Evolutionary conservation across 2,113 vertebrate species (phyloP), one percentile per base, ranked within the genome.

Genomic region (Ploceus nigricollis): DNA sequence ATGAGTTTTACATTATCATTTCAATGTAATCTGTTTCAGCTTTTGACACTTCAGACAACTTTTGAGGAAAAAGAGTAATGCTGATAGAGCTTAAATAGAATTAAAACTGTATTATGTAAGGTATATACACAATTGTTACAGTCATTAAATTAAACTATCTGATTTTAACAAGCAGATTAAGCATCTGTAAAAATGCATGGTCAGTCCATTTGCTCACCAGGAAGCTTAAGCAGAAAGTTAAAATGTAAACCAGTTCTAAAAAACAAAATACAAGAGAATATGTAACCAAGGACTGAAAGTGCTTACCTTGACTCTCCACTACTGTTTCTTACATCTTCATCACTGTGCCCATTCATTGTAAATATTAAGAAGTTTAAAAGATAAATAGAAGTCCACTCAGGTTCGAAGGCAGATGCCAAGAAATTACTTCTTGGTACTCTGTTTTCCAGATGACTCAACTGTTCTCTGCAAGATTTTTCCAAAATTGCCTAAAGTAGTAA

Each of bases 261-360:
- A 90, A 89, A 51, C 48, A 86, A 91, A 82, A 87, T 64, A 89
- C 31, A 87, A 58, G 50, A 65, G 50, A 93, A 72, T 68, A 80
- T 5, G 6, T 77, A 92, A 58, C 31, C 37, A 66, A 91, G 72
- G 65, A 91, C 81, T 82, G 33, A 89, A 85, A 79, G 54, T 39
- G 7, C 69, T 96, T 98, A 99, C 99, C 99, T 99, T 96, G 99
- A 99, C 94, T 99, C 99, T 96, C 98, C 99, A 96, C 98, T 99
- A 96, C 98, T 99, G 97, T 99, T 99, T 98, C 98, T 99, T 96
- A 98, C 98, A 97, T 99, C 99, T 95, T 99, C 99, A 97, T 99
- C 99, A 96, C 98, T 99, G 94, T 99, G 99, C 95, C 98, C 99
- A 98, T 99, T 99, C 99, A 99, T 99, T 97, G 96, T 98, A 98